A percentile compares a stretch with the other conserved stretches of the same genome.
Evolutionary conservation across 2,888 invertebrate genomes (phyloP).

Genomic region (Cosmopolites sordidus): DNA sequence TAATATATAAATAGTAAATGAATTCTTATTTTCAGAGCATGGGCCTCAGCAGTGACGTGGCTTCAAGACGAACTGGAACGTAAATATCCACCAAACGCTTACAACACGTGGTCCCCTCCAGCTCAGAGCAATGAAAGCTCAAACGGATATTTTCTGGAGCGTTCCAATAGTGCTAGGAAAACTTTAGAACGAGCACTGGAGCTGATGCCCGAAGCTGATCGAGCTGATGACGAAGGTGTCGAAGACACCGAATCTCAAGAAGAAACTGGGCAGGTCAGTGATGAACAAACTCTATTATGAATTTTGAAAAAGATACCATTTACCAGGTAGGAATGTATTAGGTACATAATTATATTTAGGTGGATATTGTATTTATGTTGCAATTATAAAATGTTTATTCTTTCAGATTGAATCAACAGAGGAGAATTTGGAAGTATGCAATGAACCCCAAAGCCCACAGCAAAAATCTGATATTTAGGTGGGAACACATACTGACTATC

Average conservation of each 20-base stretch:
- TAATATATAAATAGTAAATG: no score
- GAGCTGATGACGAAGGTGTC: conserved; percentile 43
- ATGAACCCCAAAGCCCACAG: not conserved
- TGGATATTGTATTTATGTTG: no score
- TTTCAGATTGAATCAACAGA: not conserved
- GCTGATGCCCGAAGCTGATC: conserved; percentile 65
- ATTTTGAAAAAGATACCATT: conserved; percentile 1
- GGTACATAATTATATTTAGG: no score
- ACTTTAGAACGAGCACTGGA: conserved; percentile 77
- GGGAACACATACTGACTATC: not conserved
- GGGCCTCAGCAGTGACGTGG: conserved; percentile 89
- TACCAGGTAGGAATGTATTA: not conserved
- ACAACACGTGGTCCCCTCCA: conserved; percentile 91
- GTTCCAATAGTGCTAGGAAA: conserved; percentile 89
- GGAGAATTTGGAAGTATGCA: not conserved
- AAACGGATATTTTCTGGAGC: conserved; percentile 89
- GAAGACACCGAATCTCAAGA: conserved; percentile 46
- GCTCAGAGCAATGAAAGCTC: conserved; percentile 93
- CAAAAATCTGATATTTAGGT: not conserved
- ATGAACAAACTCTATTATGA: conserved; percentile 26
- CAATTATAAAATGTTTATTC: not conserved
- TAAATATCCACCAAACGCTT: conserved; percentile 64
- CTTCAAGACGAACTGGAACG: conserved; percentile 90
- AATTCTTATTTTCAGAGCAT: conserved; percentile 55
- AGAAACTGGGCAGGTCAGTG: conserved; percentile 35